Evolutionary conservation across 2,888 invertebrate genomes (phyloP).

Genomic region (Augochlorella aurata): DNA sequence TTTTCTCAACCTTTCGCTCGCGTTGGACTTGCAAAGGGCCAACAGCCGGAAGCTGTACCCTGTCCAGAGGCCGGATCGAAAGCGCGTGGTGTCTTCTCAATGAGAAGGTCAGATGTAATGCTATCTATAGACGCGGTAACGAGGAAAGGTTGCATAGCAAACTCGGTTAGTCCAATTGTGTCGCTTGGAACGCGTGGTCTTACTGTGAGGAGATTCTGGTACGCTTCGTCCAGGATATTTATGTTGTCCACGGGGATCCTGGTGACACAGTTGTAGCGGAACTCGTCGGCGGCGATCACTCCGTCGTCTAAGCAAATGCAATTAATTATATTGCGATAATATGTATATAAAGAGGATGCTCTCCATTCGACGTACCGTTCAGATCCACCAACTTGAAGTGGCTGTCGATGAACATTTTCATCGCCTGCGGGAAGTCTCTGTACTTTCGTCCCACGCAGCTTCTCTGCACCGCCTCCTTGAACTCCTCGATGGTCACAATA

Average conservation of each 20-base stretch:
- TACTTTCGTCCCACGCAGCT: conserved; percentile 90
- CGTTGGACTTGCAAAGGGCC: not conserved
- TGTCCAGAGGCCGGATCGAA: not conserved
- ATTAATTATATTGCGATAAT: not conserved
- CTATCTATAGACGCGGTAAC: conserved; percentile 33
- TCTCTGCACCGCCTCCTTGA: conserved; percentile 91
- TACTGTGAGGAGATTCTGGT: conserved; percentile 89
- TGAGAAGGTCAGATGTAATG: conserved; percentile 22
- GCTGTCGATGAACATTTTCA: conserved; percentile 93
- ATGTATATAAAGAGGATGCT: no score
- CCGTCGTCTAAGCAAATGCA: conserved; percentile 85
- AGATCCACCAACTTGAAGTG: conserved; percentile 92
- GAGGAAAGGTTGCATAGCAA: conserved; percentile 30
- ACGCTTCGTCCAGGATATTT: conserved; percentile 90
- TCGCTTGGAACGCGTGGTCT: conserved; percentile 74
- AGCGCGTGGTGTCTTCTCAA: not conserved
- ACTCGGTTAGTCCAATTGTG: not conserved
- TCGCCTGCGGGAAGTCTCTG: conserved; percentile 91
- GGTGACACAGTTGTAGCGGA: conserved; percentile 91
- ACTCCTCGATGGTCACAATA: conserved; percentile 90
- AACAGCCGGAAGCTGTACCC: not conserved
- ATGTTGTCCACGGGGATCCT: conserved; percentile 91
- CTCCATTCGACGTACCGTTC: conserved; percentile 82
- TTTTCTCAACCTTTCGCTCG: not conserved
- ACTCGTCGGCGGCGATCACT: conserved; percentile 90